Conservation (phyloP, 2,113 vertebrate species). For the Fulica atra region DNA sequence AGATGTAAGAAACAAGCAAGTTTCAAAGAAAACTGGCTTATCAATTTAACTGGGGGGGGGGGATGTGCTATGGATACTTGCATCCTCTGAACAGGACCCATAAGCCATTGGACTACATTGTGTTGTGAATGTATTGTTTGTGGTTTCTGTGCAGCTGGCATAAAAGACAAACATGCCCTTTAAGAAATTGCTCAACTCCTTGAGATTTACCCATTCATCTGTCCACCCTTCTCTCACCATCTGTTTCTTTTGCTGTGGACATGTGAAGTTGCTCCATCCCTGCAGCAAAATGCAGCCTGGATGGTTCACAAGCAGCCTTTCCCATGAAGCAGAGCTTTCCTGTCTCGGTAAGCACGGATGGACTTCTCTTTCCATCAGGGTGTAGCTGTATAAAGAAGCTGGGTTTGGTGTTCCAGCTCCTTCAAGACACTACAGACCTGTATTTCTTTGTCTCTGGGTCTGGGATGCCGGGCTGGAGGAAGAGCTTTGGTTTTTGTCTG, state of each 20-base stretch:
- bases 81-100: not conserved
- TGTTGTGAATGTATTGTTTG: not conserved
- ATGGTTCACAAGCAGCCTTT: not conserved
- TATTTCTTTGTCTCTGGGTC: not conserved
- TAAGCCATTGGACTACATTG: not conserved
- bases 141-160: not conserved
- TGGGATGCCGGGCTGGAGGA: slow-evolving; percentile 77
- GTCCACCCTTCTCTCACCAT: slow-evolving; percentile 37
- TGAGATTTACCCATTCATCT: slow-evolving; percentile 35
- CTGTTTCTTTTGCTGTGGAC: slow-evolving; percentile 37
- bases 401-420: not conserved
- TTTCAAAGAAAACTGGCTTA: not conserved
- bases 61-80: not conserved
- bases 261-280: slow-evolving; percentile 47
- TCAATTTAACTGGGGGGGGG: not conserved
- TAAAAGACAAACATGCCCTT: slow-evolving; percentile 20
- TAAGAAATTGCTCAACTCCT: slow-evolving; percentile 23
- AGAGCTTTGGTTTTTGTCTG: slow-evolving; percentile 72
- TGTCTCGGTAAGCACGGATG: not conserved
- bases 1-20: not conserved
- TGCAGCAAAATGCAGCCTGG: slow-evolving; percentile 42
- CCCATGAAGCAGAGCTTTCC: not conserved
- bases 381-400: slow-evolving; percentile 10
- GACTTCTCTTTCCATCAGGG: not conserved
- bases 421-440: not conserved